Evolutionary conservation across 2,113 vertebrate genomes (phyloP), one percentile per base, ranked within the genome.

Genomic region (Zingel zingel): DNA sequence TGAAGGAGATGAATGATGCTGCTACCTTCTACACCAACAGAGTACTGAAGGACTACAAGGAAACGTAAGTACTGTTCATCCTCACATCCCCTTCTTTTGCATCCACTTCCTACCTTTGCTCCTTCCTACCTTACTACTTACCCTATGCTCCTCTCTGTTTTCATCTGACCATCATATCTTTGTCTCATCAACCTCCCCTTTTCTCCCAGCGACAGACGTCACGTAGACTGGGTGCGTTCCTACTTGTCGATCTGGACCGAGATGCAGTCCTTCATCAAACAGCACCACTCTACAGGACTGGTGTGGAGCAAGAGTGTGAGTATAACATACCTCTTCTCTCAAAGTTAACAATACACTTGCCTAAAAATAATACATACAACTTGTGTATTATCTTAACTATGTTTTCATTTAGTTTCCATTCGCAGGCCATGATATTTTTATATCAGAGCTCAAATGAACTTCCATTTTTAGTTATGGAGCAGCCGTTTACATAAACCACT

Each of bases 1-100:
- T 99, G 93, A 99, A 99, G 94, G 98, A 99, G 96, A 99, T 99
- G 98, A 99, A 98, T 16, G 98, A 99, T 68, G 97, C 98, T 5
- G 98, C 98, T 84, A 98, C 96, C 66, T 99, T 99, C 94, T 99
- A 99, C 93, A 99, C 98, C 88, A 99, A 99, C 96, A 96, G 98
- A 94, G 98, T 99, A 58, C 94, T 99, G 80, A 99, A 99, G 92
- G 97, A 99, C 93, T 99, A 97, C 95, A 99, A 99, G 90, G 96
- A 98, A 91, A 97, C 84, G 98, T 99, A 96, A 67, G 95, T 96
- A 45, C 9, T 47, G 14, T 23, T 21, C 21, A 25, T 25, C 63
- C 39, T 43, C 18, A 13, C n/a, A 58, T 58, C 1, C 3, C 14
- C 27, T 54, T 16, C 10, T 56, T 50, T 33, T 65, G 62, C 62